Base-by-base conservation (phyloP, 2,888 invertebrate genomes). In the Drosophila aldrichi region DNA sequence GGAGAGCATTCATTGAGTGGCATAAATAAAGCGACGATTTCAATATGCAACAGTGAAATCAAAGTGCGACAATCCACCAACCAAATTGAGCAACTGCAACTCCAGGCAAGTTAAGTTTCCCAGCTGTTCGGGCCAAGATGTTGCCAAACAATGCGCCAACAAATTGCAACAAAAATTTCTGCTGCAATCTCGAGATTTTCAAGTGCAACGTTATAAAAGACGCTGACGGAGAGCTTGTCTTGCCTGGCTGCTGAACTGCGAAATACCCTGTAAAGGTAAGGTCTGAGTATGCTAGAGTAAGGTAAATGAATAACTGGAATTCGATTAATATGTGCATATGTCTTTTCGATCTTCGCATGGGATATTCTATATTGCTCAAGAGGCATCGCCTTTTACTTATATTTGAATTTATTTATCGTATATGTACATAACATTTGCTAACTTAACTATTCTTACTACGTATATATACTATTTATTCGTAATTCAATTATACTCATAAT, bases 101-200 rank as follows among this genome's bases (percentile, higher is more conserved):
- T 25, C 41, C 16, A 41, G 43, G 48, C 59, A 56, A 49, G 41
- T 63, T 36, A 41, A 29, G 52, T 63, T 12, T 10, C n/a, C 36
- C 9, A 5, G 25, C 32, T 10, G 9, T 49, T 49, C 58, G 16
- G 5, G 9, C 48, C 48, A 16, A 29, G 20, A 34, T 5, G 54
- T 34, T 22, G 40, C 34, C 59, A 41, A 68, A 77, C 73, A 77
- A 65, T 68, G 59, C 55, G 56, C 67, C 38, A 62, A 44, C 65
- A 81, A 88, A 86, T 81, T 86, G 87, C 87, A 74, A 70, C 62
- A 70, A 86, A 88, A 86, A 79, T 86, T 77, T 88, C 70, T 70
- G 74, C 61, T 55, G 67, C 68, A 68, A 78, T 61, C 70, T 88
- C 62, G 66, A 79, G 79, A 79, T 73, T 75, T 89, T 89, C 84